Percentiles rank a stretch among this genome's conserved stretches.
Evolutionary conservation across 2,888 invertebrate species (phyloP).

Genomic region (Zhengitettix transpicula): DNA sequence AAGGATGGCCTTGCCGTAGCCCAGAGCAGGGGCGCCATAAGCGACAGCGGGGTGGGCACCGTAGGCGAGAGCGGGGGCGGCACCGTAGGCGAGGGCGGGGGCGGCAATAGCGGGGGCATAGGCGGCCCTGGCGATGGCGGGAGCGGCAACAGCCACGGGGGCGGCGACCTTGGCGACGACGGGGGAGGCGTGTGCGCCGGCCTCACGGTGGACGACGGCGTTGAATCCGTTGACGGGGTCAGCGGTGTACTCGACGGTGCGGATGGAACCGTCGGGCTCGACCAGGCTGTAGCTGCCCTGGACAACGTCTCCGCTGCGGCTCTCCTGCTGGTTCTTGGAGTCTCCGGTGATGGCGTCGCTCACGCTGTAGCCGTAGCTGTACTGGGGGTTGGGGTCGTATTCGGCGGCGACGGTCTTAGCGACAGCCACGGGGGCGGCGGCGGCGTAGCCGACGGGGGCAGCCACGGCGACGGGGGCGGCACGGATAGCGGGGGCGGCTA

Average conservation of each 20-base stretch:
- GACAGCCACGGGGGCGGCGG: too few species aligned
- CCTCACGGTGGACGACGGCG: conserved; percentile 11
- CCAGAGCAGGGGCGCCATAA: too few species aligned
- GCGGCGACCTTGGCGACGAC: conserved; percentile 8
- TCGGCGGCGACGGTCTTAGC: too few species aligned
- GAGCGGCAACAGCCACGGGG: conserved; percentile 4
- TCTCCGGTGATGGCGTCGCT: conserved; percentile 13
- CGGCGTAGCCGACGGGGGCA: background rate
- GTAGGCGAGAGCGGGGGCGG: too few species aligned
- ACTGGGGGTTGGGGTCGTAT: conserved; percentile 13
- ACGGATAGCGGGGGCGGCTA: conserved; percentile 6
- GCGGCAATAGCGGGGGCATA: too few species aligned
- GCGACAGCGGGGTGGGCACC: too few species aligned
- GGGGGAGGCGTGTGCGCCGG: conserved; percentile 3
- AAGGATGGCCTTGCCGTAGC: too few species aligned
- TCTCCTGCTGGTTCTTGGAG: conserved; percentile 12
- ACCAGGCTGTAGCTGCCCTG: conserved; percentile 11
- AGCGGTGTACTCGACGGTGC: conserved; percentile 11
- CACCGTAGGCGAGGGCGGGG: too few species aligned
- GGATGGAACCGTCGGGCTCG: conserved; percentile 11
- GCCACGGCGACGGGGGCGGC: conserved; percentile 7
- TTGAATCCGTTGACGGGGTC: conserved; percentile 13
- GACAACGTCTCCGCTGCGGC: conserved; percentile 10
- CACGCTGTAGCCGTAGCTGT: conserved; percentile 12
- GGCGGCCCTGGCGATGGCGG: conserved; percentile 7